phyloP scores from a whole-genome alignment of 2,113 vertebrate species.

The Stegostoma tigrinum region DNA sequence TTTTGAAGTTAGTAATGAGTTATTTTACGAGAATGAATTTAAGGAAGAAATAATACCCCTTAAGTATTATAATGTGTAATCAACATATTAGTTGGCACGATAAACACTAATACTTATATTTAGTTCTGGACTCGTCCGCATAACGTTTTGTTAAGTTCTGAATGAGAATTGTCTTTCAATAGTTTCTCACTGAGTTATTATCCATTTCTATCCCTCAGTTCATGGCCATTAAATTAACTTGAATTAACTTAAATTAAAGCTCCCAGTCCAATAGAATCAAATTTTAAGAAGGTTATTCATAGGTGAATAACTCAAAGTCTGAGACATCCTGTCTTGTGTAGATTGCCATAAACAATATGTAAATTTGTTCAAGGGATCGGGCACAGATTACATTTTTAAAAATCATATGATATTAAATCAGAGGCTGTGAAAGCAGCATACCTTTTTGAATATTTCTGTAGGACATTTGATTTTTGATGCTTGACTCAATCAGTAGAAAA shows the following conservation, averaged over 20 bases:
- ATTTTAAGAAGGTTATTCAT: background rate
- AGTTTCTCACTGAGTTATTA: background rate
- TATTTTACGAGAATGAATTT: background rate
- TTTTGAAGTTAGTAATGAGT: background rate
- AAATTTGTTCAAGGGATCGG: background rate
- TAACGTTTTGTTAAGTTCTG: background rate
- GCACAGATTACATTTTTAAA: background rate
- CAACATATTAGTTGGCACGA: background rate
- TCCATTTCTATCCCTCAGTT: background rate
- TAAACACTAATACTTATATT: background rate
- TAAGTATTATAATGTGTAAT: background rate
- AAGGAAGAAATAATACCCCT: background rate
- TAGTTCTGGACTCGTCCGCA: background rate
- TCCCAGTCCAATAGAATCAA: background rate
- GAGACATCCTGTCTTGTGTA: background rate
- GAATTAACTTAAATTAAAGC: background rate
- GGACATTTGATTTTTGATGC: background rate
- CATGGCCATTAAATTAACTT: background rate
- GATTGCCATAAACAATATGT: background rate
- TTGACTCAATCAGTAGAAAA: background rate
- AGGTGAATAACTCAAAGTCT: background rate
- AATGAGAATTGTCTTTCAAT: background rate
- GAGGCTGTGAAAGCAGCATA: background rate
- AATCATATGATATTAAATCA: background rate
- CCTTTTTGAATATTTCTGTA: background rate